Conservation (phyloP, 1,140 invertebrate genomes). For the Cydia pomonella region DNA sequence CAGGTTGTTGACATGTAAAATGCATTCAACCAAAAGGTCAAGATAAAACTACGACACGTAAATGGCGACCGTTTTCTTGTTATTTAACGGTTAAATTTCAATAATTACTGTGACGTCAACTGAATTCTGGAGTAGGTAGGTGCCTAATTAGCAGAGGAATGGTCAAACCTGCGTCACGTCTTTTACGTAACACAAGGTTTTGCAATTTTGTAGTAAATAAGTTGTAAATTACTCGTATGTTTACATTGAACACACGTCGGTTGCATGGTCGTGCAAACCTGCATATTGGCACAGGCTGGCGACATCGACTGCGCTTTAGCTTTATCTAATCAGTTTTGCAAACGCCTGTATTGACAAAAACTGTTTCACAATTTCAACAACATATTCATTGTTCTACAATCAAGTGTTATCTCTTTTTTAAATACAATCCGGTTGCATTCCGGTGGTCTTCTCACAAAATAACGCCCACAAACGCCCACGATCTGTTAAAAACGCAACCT, state of each 20-base stretch:
- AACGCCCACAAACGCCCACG: background rate
- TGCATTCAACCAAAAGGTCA: conserved; percentile 57
- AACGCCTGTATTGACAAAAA: background rate
- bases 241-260: background rate
- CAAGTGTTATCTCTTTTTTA: background rate
- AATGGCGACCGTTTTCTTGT: conserved; percentile 58
- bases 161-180: background rate
- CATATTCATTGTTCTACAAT: background rate
- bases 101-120: conserved; percentile 50
- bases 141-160: conserved; percentile 3
- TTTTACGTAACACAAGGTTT: conserved; percentile 24
- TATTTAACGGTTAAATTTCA: conserved; percentile 43
- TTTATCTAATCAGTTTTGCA: conserved; percentile 8
- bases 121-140: conserved; percentile 5
- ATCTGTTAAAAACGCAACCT: background rate
- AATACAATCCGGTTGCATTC: background rate
- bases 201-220: conserved; percentile 25
- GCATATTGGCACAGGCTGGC: background rate
- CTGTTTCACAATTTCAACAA: background rate
- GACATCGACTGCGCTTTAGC: background rate
- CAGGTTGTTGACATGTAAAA: conserved; percentile 62
- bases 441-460: background rate
- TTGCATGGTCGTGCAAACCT: background rate
- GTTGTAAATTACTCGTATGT: background rate
- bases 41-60: conserved; percentile 51